Conservation (phyloP, 1,140 invertebrate species). For the Maniola jurtina region DNA sequence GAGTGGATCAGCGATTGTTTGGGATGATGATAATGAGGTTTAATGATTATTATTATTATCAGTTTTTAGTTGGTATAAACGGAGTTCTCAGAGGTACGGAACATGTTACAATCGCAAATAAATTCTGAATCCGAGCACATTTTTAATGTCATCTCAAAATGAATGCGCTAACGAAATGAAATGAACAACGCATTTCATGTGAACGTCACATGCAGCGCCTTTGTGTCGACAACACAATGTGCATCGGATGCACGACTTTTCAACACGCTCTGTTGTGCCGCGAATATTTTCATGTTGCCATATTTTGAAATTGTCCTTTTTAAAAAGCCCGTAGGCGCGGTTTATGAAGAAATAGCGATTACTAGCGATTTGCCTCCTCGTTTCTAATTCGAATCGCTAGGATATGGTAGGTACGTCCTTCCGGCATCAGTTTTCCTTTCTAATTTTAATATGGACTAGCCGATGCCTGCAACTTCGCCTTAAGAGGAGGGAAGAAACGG, state of each 20-base stretch:
- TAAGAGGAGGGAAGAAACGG: too few species aligned
- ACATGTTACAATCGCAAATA: background rate
- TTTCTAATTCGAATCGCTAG: background rate
- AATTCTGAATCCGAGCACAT: background rate
- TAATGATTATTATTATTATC: too few species aligned
- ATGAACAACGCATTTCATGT: conserved; percentile 16
- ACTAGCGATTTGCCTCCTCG: too few species aligned
- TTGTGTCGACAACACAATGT: conserved; percentile 16
- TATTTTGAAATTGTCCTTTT: background rate
- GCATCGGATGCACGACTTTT: conserved; percentile 23
- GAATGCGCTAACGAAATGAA: conserved; percentile 18
- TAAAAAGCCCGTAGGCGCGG: background rate
- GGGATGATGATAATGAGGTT: too few species aligned
- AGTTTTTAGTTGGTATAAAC: too few species aligned
- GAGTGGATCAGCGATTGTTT: too few species aligned
- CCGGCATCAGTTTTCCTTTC: too few species aligned
- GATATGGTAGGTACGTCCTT: too few species aligned
- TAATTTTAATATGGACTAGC: background rate
- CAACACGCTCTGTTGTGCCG: conserved; percentile 12
- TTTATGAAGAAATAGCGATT: too few species aligned
- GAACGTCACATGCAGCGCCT: conserved; percentile 11
- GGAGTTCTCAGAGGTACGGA: background rate
- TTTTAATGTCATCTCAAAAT: conserved; percentile 13
- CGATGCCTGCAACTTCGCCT: too few species aligned
- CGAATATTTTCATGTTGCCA: conserved; percentile 11